phyloP scores from a whole-genome alignment of 2,797 vertebrate species.

The Euthynnus affinis region DNA sequence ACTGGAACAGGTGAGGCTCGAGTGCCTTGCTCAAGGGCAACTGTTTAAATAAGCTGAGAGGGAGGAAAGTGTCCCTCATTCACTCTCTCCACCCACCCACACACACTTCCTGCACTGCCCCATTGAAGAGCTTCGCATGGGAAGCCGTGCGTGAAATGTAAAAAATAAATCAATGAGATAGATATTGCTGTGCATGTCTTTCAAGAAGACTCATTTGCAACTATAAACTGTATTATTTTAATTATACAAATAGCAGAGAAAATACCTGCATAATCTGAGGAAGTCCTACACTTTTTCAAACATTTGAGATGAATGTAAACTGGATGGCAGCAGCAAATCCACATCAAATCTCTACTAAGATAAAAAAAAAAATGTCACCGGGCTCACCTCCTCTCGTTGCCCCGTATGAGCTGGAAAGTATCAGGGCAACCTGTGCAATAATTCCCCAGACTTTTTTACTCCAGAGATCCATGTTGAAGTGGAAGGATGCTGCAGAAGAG shows the following conservation, averaged over 20 bases:
- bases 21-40: constrained; percentile 31
- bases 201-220: not conserved
- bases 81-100: not conserved
- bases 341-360: not conserved
- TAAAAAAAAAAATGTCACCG: not conserved
- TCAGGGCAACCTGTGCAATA: constrained; percentile 57
- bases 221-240: not conserved
- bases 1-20: not conserved
- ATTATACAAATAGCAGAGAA: not conserved
- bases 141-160: not conserved
- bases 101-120: not conserved
- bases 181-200: not conserved
- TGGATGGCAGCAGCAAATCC: not conserved
- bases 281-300: not conserved
- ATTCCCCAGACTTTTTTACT: constrained; percentile 63
- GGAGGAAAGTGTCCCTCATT: constrained; percentile 29
- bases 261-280: not conserved
- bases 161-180: constrained; percentile 11
- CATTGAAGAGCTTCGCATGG: not conserved
- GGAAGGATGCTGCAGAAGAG: constrained; percentile 46
- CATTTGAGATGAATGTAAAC: constrained; percentile 8
- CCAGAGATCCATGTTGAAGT: constrained; percentile 70
- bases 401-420: constrained; percentile 48
- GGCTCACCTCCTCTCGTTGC: constrained; percentile 64
- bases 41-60: not conserved